These are phyloP conservation scores for Dicentrarchus labrax DNA, from an alignment of 2,113 vertebrate species.

Conservation along the genomic window DNA sequence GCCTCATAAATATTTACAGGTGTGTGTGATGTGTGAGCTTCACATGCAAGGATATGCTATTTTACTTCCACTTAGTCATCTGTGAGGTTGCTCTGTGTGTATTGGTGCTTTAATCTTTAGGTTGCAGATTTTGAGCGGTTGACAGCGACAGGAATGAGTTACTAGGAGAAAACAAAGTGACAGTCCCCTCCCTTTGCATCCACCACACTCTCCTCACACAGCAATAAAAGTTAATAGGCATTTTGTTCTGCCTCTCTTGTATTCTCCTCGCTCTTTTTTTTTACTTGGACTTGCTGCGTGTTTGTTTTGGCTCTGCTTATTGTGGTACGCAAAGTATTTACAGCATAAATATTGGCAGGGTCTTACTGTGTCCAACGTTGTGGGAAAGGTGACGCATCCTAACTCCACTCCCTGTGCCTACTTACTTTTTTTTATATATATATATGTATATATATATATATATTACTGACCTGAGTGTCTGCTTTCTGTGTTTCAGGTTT, in stretches of 20 bases:
- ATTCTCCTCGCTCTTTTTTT: conserved; percentile 26
- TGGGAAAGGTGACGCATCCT: conserved; percentile 53
- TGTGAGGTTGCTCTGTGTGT: not conserved
- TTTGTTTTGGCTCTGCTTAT: conserved; percentile 62
- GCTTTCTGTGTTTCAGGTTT: conserved; percentile 53
- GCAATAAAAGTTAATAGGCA: conserved; percentile 72
- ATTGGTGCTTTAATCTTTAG: conserved; percentile 19
- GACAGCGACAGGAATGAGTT: conserved; percentile 24
- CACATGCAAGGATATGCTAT: not conserved
- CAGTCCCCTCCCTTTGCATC: conserved; percentile 35
- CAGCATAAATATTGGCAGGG: conserved; percentile 68
- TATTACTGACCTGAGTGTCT: not conserved
- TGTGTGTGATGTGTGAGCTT: conserved; percentile 33
- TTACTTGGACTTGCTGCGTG: conserved; percentile 56
- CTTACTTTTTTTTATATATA: too few relatives aligned
- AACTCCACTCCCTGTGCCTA: too few relatives aligned
- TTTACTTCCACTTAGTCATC: not conserved
- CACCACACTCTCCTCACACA: conserved; percentile 66
- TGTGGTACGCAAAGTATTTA: conserved; percentile 61
- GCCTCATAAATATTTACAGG: conserved; percentile 73
- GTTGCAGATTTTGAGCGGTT: conserved; percentile 20
- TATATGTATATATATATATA: too few relatives aligned
- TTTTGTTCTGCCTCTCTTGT: conserved; percentile 51
- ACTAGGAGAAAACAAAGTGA: conserved; percentile 34
- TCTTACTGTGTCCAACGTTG: conserved; percentile 22